Evolutionary conservation across 2,888 invertebrate species (phyloP).

Genomic region (Polietes domitor): DNA sequence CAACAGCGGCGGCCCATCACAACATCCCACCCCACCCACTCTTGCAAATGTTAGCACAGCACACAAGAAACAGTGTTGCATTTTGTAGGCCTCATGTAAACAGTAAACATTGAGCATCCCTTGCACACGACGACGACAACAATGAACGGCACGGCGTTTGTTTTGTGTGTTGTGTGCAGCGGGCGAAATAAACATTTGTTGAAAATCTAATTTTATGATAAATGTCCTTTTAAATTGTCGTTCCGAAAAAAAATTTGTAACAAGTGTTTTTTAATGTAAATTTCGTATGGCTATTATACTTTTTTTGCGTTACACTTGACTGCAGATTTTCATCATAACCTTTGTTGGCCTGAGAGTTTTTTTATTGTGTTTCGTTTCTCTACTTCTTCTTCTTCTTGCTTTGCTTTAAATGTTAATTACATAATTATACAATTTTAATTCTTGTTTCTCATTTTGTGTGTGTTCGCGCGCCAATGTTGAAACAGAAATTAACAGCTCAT

Average conservation of each 20-base stretch:
- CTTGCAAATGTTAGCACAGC: conserved; percentile 25
- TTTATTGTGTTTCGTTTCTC: conserved; percentile 16
- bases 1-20: conserved; percentile 2
- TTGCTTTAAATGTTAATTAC: conserved; percentile 66
- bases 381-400: conserved; percentile 13
- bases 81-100: conserved; percentile 33
- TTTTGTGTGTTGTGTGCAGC: not conserved
- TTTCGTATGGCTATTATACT: conserved; percentile 54
- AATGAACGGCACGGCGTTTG: not conserved
- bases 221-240: conserved; percentile 59
- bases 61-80: conserved; percentile 42
- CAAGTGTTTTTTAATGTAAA: conserved; percentile 61
- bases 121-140: no score
- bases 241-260: conserved; percentile 35
- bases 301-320: conserved; percentile 53
- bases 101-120: not conserved
- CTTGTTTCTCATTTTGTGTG: conserved; percentile 18
- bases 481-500: conserved; percentile 67
- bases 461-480: not conserved
- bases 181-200: not conserved
- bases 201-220: conserved; percentile 45
- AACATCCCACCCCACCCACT: conserved; percentile 39
- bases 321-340: conserved; percentile 56
- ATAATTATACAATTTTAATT: conserved; percentile 66
- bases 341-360: conserved; percentile 44